phyloP scores from a whole-genome alignment of 1,140 invertebrate genomes.

The Cephus cinctus region DNA sequence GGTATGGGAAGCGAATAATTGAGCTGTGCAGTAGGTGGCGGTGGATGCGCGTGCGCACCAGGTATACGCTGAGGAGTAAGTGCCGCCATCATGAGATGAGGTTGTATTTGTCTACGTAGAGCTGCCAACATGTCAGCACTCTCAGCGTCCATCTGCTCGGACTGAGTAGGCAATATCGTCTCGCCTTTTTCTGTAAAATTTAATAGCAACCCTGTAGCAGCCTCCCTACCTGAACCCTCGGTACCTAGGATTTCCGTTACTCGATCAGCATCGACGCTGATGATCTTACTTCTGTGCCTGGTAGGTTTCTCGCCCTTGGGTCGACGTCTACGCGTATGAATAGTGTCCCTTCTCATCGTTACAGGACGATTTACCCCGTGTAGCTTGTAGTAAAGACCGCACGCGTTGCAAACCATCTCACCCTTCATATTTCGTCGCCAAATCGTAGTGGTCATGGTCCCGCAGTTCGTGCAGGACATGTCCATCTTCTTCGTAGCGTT shows the following conservation, averaged over 20 bases:
- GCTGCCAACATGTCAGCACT: conserved; percentile 66
- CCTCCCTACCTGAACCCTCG: no score
- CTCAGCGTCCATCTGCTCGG: conserved; percentile 51
- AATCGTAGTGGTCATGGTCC: conserved; percentile 87
- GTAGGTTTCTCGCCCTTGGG: conserved; percentile 66
- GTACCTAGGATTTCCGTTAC: no score
- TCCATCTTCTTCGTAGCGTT: conserved; percentile 60
- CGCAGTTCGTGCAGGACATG: conserved; percentile 78
- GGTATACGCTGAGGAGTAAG: conserved; percentile 43
- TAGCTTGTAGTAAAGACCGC: conserved; percentile 90
- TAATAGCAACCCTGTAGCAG: no score
- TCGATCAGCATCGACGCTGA: no score
- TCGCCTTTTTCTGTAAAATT: conserved; percentile 49
- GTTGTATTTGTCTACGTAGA: conserved; percentile 63
- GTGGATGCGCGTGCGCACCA: conserved; percentile 23
- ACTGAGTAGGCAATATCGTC: conserved; percentile 28
- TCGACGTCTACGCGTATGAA: conserved; percentile 91
- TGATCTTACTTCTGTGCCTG: conserved; percentile 48
- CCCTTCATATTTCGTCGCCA: conserved; percentile 87
- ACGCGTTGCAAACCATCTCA: conserved; percentile 94
- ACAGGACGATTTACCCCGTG: conserved; percentile 88
- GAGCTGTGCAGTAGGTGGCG: conserved; percentile 34
- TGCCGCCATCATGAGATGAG: conserved; percentile 63
- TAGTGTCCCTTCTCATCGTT: conserved; percentile 95
- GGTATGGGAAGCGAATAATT: conserved; percentile 46